Evolutionary conservation across 2,888 invertebrate genomes (phyloP).

Genomic region (Periphyllus acericola): DNA sequence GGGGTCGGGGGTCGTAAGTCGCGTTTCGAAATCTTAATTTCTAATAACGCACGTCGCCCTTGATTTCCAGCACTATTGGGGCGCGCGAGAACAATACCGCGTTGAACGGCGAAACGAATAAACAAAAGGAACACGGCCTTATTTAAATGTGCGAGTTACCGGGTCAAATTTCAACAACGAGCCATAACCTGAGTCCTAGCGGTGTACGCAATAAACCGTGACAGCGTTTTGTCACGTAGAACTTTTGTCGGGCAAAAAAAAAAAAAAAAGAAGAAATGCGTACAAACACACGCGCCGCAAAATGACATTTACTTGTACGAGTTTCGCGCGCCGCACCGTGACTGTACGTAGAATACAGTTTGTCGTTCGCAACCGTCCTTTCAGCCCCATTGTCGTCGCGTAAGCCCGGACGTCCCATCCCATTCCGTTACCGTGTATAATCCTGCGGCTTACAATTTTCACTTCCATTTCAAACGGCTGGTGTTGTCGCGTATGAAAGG

Average conservation of each 20-base stretch:
- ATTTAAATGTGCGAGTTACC: not conserved
- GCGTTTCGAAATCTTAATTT: not conserved
- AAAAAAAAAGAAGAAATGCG: too few relatives aligned
- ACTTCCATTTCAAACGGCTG: not conserved
- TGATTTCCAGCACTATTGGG: not conserved
- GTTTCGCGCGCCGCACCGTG: not conserved
- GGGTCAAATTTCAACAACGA: conserved; percentile 18
- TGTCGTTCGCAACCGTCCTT: conserved; percentile 19
- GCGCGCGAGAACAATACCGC: not conserved
- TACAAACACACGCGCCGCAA: not conserved
- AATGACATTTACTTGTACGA: not conserved
- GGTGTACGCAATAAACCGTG: conserved; percentile 22
- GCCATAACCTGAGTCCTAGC: not conserved
- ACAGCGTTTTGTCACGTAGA: conserved; percentile 17
- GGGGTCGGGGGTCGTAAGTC: not conserved
- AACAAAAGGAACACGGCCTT: not conserved
- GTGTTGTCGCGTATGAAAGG: not conserved
- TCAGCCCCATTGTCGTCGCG: not conserved
- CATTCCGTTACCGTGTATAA: not conserved
- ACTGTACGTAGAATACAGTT: not conserved
- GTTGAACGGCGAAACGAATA: not conserved
- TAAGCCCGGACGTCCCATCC: conserved; percentile 9
- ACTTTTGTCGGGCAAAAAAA: conserved; percentile 1
- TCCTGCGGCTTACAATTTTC: not conserved
- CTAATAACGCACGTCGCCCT: not conserved